Conservation (phyloP, 2,113 vertebrate genomes). For the Opisthocomus hoazin region DNA sequence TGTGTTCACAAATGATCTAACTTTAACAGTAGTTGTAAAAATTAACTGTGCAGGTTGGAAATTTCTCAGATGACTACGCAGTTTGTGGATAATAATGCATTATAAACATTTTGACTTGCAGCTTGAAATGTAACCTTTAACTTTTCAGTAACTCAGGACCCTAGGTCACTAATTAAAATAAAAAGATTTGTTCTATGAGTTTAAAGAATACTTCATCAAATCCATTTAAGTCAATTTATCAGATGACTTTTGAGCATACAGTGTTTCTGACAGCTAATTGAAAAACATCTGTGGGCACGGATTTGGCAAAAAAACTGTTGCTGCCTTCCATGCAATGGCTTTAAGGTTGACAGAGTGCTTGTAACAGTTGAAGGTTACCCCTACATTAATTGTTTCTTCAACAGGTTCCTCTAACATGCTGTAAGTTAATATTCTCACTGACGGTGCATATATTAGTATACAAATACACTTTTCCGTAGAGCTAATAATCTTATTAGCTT, state of each 20-base stretch:
- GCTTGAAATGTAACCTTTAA: not conserved
- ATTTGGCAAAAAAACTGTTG: slow-evolving; percentile 45
- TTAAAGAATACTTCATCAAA: not conserved
- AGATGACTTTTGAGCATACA: not conserved
- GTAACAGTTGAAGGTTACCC: slow-evolving; percentile 35
- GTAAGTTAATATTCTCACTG: slow-evolving; percentile 8
- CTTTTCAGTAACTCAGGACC: not conserved
- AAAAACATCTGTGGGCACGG: slow-evolving; percentile 44
- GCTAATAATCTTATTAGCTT: slow-evolving; percentile 42
- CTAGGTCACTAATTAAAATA: not conserved
- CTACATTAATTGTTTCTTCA: slow-evolving; percentile 43
- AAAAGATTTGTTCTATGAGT: not conserved
- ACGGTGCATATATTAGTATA: not conserved
- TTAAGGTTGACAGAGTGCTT: slow-evolving; percentile 42
- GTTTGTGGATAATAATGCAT: not conserved
- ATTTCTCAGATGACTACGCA: not conserved
- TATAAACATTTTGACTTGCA: not conserved
- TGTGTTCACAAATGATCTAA: not conserved
- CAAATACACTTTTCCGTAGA: slow-evolving; percentile 34
- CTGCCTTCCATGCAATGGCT: slow-evolving; percentile 34
- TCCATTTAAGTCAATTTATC: not conserved
- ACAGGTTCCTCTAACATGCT: slow-evolving; percentile 25
- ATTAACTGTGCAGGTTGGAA: not conserved
- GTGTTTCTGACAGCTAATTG: slow-evolving; percentile 5
- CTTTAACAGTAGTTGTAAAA: not conserved